These are phyloP conservation scores for Phengaris arion DNA, from an alignment of 2,888 invertebrate species.

Conservation along the genomic window DNA sequence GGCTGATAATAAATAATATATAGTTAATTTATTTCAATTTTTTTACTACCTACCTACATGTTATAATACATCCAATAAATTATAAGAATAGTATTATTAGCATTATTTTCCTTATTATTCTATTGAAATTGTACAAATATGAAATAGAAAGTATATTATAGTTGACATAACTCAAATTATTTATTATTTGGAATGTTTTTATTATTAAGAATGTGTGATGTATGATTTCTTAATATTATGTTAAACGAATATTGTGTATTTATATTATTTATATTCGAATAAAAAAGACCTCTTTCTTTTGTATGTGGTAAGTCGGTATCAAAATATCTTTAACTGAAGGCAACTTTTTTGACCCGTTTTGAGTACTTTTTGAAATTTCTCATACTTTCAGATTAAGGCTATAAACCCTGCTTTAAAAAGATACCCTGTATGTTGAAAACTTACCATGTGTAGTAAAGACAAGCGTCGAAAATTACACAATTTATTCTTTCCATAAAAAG, in stretches of 20 bases:
- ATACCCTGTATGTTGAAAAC: no score
- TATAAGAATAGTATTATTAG: conserved; percentile 4
- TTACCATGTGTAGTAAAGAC: no score
- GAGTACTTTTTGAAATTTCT: no score
- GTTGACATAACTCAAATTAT: conserved; percentile 1
- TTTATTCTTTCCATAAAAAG: no score
- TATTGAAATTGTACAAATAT: not conserved
- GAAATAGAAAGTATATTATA: not conserved
- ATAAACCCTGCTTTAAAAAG: no score
- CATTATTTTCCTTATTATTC: not conserved
- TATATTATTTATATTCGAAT: not conserved
- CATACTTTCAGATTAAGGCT: no score
- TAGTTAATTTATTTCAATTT: not conserved
- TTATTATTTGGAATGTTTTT: not conserved
- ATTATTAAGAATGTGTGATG: not conserved
- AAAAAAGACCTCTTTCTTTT: not conserved
- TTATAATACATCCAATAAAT: not conserved
- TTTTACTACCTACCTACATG: not conserved
- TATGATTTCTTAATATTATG: not conserved
- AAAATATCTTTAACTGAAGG: not conserved
- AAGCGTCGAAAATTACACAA: no score
- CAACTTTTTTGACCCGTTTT: no score
- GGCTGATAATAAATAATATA: conserved; percentile 5
- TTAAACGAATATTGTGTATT: not conserved
- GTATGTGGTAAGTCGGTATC: not conserved